Conservation (phyloP, 2,888 invertebrate species). For the Mycogona germanica region DNA sequence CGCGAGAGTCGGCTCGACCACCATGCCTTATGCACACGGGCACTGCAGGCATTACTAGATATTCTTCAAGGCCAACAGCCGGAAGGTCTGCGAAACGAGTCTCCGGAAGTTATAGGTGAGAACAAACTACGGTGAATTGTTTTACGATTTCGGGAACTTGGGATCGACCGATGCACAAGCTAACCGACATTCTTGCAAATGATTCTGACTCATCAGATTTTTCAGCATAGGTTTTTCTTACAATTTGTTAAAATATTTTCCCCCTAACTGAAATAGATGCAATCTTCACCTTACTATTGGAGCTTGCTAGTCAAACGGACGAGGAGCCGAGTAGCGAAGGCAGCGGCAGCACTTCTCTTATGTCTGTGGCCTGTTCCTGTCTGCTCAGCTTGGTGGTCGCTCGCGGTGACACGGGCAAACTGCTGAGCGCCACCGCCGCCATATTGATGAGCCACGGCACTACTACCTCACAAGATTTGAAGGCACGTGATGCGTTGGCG, state of each 20-base stretch:
- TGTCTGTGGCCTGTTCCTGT: slow-evolving; percentile 81
- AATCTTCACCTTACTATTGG: slow-evolving; percentile 69
- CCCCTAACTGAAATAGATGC: slow-evolving; percentile 44
- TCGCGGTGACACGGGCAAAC: slow-evolving; percentile 80
- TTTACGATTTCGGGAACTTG: slow-evolving; percentile 12
- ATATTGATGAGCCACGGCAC: slow-evolving; percentile 71
- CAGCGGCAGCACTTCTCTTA: slow-evolving; percentile 50
- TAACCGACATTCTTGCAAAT: background rate
- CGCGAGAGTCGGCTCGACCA: slow-evolving; percentile 72
- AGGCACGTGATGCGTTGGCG: slow-evolving; percentile 40
- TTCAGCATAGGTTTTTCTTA: slow-evolving; percentile 8
- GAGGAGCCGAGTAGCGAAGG: slow-evolving; percentile 41
- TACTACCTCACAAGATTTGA: slow-evolving; percentile 64
- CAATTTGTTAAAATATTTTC: slow-evolving; percentile 10
- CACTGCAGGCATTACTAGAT: slow-evolving; percentile 74
- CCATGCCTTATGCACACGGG: slow-evolving; percentile 74
- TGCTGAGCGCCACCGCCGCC: slow-evolving; percentile 72
- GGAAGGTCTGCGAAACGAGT: slow-evolving; percentile 71
- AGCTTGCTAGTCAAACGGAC: slow-evolving; percentile 53
- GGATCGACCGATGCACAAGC: too few species aligned
- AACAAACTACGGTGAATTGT: slow-evolving; percentile 4
- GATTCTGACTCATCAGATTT: background rate
- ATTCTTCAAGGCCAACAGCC: slow-evolving; percentile 81
- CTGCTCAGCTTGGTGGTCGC: slow-evolving; percentile 84
- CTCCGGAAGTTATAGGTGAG: slow-evolving; percentile 55